phyloP scores from a whole-genome alignment of 2,113 vertebrate genomes.

The Paramormyrops kingsleyae region DNA sequence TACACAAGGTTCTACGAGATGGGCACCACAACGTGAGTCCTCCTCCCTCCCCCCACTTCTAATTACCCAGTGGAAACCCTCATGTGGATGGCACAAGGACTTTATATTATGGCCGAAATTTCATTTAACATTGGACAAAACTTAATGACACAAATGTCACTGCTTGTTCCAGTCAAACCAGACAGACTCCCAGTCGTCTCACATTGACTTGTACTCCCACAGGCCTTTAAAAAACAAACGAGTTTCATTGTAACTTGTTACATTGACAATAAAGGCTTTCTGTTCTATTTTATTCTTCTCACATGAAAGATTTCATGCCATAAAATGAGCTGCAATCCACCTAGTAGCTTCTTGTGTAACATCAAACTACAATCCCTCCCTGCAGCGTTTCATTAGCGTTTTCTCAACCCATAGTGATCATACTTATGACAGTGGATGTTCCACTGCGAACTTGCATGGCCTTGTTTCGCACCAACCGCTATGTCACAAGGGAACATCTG shows the following conservation, averaged over 20 bases:
- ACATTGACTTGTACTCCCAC: neutral
- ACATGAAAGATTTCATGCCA: neutral
- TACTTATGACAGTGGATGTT: neutral
- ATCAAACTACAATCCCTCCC: neutral
- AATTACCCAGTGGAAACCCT: neutral
- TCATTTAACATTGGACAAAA: neutral
- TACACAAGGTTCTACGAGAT: slow-evolving; percentile 90
- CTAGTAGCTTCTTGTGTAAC: neutral
- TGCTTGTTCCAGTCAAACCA: neutral
- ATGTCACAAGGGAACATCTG: neutral
- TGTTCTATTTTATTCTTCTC: neutral
- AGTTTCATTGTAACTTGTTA: neutral
- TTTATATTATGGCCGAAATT: neutral
- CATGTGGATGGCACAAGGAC: neutral
- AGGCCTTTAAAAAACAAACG: neutral
- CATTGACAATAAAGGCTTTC: neutral
- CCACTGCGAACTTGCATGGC: neutral
- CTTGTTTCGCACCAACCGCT: neutral
- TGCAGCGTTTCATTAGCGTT: neutral
- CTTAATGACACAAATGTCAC: neutral
- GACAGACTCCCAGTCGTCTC: neutral
- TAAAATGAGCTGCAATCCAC: neutral
- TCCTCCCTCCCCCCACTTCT: neutral
- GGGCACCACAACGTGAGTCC: slow-evolving; percentile 88
- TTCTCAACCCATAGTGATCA: neutral